Evolutionary conservation across 2,113 vertebrate species (phyloP).

Genomic region (Litocranius walleri): DNA sequence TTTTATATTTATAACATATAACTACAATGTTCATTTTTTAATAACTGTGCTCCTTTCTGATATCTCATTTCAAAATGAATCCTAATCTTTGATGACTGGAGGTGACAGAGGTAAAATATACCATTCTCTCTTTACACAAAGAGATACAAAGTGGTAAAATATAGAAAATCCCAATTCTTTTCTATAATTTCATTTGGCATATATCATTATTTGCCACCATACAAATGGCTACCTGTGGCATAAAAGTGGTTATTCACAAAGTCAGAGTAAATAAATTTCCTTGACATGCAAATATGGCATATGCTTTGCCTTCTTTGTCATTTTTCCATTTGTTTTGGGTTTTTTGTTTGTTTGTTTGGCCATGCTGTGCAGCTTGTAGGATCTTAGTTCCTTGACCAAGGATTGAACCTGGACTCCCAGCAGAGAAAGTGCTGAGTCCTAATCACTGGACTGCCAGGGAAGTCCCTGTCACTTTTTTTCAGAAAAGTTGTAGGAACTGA

Average conservation of each 20-base stretch:
- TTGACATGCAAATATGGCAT: background rate
- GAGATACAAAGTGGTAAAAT: background rate
- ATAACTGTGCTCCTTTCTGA: background rate
- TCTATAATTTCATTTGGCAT: background rate
- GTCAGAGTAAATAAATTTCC: background rate
- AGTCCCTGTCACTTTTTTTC: background rate
- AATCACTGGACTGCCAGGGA: background rate
- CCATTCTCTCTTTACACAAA: background rate
- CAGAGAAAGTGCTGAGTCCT: background rate
- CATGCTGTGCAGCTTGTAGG: background rate
- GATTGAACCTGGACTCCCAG: background rate
- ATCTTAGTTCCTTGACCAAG: background rate
- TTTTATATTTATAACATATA: background rate
- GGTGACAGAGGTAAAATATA: background rate
- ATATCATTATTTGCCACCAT: background rate
- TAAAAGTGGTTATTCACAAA: background rate
- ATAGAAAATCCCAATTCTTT: background rate
- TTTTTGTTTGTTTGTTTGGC: background rate
- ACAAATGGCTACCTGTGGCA: background rate
- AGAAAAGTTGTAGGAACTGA: background rate
- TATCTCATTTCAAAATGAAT: slow-evolving; percentile 14
- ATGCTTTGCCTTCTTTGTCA: background rate
- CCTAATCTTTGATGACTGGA: background rate
- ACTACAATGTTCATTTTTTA: background rate
- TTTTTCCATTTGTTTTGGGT: background rate